phyloP scores from a whole-genome alignment of 1,140 invertebrate genomes.

The Tetranychus cinnabarinus region DNA sequence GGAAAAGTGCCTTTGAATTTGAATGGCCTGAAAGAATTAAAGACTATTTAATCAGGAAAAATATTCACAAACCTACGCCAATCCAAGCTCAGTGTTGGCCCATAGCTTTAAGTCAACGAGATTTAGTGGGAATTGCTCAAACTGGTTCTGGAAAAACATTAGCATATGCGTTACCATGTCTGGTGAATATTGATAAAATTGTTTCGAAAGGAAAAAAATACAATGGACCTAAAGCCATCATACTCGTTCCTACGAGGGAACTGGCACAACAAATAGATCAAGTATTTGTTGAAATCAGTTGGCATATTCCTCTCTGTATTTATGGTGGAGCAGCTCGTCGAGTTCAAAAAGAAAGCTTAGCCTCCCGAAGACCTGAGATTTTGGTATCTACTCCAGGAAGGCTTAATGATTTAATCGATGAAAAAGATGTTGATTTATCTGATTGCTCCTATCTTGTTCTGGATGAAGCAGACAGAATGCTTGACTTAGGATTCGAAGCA shows the following conservation, averaged over 20 bases:
- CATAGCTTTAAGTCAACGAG: conserved; percentile 66
- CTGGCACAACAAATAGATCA: conserved; percentile 98
- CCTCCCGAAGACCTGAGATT: conserved; percentile 50
- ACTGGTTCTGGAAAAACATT: conserved; percentile 73
- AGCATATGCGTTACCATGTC: conserved; percentile 31
- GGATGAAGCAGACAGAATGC: conserved; percentile 32
- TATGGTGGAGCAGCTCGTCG: conserved; percentile 82
- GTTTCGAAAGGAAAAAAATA: conserved; percentile 16
- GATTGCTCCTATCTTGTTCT: conserved; percentile 19
- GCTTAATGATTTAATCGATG: conserved; percentile 56
- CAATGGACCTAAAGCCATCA: conserved; percentile 18
- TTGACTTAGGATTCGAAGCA: conserved; percentile 33
- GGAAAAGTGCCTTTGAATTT: neutral
- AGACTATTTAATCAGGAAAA: conserved; percentile 9
- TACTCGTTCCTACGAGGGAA: conserved; percentile 91
- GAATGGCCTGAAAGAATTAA: conserved; percentile 4
- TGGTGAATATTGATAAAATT: conserved; percentile 32
- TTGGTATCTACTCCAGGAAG: conserved; percentile 83
- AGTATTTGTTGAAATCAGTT: conserved; percentile 87
- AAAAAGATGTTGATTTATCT: conserved; percentile 33
- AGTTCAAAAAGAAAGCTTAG: conserved; percentile 28
- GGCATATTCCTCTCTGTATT: conserved; percentile 77
- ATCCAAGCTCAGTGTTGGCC: conserved; percentile 77
- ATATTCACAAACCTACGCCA: conserved; percentile 31
- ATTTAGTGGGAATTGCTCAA: conserved; percentile 79